Percentiles rank a stretch among this genome's conserved stretches.
Evolutionary conservation across 2,888 invertebrate genomes (phyloP).

Genomic region (Sinhomidia bicolor): DNA sequence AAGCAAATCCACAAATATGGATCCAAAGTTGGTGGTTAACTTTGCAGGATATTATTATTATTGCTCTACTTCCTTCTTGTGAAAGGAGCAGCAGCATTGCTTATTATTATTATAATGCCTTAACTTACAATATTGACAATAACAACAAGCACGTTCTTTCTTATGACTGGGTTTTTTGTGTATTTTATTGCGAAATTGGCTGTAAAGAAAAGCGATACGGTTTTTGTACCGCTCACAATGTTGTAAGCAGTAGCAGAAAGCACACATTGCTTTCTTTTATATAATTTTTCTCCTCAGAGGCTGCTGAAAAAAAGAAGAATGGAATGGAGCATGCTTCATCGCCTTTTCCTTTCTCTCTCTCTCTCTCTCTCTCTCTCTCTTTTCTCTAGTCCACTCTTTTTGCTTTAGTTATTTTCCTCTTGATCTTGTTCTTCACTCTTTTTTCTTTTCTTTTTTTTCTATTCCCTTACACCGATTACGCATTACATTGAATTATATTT

Average conservation of each 20-base stretch:
- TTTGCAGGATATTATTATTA: no score
- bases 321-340: slow-evolving; percentile 48
- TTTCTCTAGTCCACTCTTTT: background rate
- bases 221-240: background rate
- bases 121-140: no score
- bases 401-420: background rate
- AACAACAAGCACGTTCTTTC: no score
- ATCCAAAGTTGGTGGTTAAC: no score
- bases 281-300: background rate
- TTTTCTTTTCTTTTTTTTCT: background rate
- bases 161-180: no score
- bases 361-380: no score
- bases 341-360: slow-evolving; percentile 22
- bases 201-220: slow-evolving; percentile 32
- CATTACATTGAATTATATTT: background rate
- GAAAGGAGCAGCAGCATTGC: no score
- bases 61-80: no score
- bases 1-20: no score
- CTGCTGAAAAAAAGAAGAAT: slow-evolving; percentile 3
- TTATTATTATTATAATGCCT: no score
- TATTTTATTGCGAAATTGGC: background rate
- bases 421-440: background rate
- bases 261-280: background rate
- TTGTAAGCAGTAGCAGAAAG: background rate
- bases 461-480: slow-evolving; percentile 31